Percentiles rank a stretch among this genome's conserved stretches.
Evolutionary conservation across 2,797 vertebrate genomes (phyloP).

Genomic region (Sebastiscus albofasciatus): DNA sequence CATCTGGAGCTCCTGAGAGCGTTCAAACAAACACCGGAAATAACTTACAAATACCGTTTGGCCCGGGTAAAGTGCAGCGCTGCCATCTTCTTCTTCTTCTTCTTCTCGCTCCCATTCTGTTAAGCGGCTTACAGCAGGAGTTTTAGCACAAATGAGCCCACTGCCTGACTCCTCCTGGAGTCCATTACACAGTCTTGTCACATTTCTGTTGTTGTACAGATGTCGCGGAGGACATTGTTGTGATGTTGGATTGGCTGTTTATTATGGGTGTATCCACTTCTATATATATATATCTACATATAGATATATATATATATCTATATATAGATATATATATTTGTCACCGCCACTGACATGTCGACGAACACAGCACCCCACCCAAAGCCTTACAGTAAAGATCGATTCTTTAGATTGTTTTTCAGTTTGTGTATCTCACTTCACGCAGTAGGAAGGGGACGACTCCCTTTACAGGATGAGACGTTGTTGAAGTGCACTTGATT

Average conservation of each 20-base stretch:
- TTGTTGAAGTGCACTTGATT: slow-evolving; percentile 87
- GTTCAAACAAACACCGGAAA: slow-evolving; percentile 41
- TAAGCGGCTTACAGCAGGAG: slow-evolving; percentile 41
- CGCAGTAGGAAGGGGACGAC: slow-evolving; percentile 58
- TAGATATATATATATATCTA: background rate
- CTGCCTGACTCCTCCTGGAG: slow-evolving; percentile 62
- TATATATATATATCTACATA: background rate
- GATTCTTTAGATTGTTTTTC: slow-evolving; percentile 68
- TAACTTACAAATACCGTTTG: slow-evolving; percentile 43
- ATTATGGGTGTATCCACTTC: background rate
- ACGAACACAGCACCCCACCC: slow-evolving; percentile 75
- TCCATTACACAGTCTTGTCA: slow-evolving; percentile 15
- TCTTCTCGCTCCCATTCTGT: slow-evolving; percentile 23
- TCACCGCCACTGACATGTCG: slow-evolving; percentile 27
- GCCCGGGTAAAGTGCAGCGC: slow-evolving; percentile 39
- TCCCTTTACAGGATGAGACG: slow-evolving; percentile 67
- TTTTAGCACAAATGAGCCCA: slow-evolving; percentile 76
- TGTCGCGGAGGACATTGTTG: slow-evolving; percentile 35
- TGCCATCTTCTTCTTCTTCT: slow-evolving; percentile 23
- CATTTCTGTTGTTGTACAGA: slow-evolving; percentile 35
- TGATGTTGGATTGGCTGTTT: slow-evolving; percentile 24
- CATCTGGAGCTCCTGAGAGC: slow-evolving; percentile 31
- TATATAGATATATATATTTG: background rate
- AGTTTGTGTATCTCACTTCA: slow-evolving; percentile 78
- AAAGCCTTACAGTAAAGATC: slow-evolving; percentile 83